Evolutionary conservation across 2,113 vertebrate genomes (phyloP).

Genomic region (Bos taurus): DNA sequence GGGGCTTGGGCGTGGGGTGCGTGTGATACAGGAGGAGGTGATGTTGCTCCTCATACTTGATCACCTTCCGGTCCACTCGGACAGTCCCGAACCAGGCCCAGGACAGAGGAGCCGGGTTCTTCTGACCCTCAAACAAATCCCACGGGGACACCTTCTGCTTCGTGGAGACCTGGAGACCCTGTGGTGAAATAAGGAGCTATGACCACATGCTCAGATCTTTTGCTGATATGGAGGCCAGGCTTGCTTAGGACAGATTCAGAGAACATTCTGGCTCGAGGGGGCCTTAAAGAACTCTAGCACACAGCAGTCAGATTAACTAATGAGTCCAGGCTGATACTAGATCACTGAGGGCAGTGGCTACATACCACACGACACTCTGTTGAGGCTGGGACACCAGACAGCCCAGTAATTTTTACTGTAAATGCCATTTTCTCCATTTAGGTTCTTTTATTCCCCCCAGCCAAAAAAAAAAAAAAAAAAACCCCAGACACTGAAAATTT

Average conservation of each 20-base stretch:
- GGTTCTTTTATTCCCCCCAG: background rate
- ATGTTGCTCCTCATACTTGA: slow-evolving; percentile 82
- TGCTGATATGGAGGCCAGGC: background rate
- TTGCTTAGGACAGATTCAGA: background rate
- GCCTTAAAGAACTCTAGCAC: background rate
- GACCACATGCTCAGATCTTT: background rate
- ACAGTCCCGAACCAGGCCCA: slow-evolving; percentile 84
- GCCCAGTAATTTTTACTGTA: background rate
- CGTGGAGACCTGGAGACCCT: slow-evolving; percentile 84
- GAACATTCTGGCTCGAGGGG: background rate
- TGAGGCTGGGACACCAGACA: background rate
- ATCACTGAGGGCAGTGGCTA: fast-evolving
- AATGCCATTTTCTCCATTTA: background rate
- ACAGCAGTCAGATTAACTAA: background rate
- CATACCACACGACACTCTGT: too few species aligned
- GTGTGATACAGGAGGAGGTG: slow-evolving; percentile 82
- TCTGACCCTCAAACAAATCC: slow-evolving; percentile 84
- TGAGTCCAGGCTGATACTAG: background rate
- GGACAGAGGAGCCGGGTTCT: slow-evolving; percentile 82
- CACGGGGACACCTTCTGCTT: slow-evolving; percentile 84
- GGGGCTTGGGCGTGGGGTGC: slow-evolving; percentile 79
- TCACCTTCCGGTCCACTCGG: slow-evolving; percentile 76
- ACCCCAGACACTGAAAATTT: background rate
- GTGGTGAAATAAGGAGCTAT: background rate
- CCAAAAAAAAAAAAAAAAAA: background rate